Evolutionary conservation across 2,797 vertebrate genomes (phyloP).

Genomic region (Lutjanus campechanus): DNA sequence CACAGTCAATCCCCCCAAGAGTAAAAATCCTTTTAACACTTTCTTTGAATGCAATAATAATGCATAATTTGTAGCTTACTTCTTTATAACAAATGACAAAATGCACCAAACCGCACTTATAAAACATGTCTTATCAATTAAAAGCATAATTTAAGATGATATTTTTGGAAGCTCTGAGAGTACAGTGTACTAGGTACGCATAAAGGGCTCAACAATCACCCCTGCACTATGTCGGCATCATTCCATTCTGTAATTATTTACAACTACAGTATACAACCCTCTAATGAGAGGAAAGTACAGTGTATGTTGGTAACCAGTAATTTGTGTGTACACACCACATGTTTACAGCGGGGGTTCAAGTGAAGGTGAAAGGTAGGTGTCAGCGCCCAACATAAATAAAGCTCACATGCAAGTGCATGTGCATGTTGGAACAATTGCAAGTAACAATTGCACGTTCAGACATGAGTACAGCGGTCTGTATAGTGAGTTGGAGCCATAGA

Average conservation of each 20-base stretch:
- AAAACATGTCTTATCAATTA: too few species aligned
- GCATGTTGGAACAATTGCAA: too few species aligned
- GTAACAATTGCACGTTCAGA: too few species aligned
- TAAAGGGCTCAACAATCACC: slow-evolving; percentile 16
- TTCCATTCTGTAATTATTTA: slow-evolving; percentile 44
- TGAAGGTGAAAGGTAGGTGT: slow-evolving; percentile 19
- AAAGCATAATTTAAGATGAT: too few species aligned
- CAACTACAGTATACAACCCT: slow-evolving; percentile 19
- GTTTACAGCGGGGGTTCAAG: slow-evolving; percentile 58
- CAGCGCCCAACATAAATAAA: slow-evolving; percentile 10
- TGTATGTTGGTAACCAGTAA: slow-evolving; percentile 30
- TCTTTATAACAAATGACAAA: too few species aligned
- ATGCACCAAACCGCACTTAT: too few species aligned
- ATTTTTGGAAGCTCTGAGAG: too few species aligned
- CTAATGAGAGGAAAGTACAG: slow-evolving; percentile 52
- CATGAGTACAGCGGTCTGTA: too few species aligned
- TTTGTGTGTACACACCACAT: slow-evolving; percentile 44
- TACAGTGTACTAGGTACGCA: neutral
- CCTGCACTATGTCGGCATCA: neutral
- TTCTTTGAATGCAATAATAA: too few species aligned
- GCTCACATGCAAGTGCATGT: neutral
- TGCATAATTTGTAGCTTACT: too few species aligned
- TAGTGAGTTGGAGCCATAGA: too few species aligned
- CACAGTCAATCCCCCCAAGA: neutral
- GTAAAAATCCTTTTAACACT: neutral